Evolutionary conservation across 2,113 vertebrate genomes (phyloP).

Genomic region (Ibidorhyncha struthersii): DNA sequence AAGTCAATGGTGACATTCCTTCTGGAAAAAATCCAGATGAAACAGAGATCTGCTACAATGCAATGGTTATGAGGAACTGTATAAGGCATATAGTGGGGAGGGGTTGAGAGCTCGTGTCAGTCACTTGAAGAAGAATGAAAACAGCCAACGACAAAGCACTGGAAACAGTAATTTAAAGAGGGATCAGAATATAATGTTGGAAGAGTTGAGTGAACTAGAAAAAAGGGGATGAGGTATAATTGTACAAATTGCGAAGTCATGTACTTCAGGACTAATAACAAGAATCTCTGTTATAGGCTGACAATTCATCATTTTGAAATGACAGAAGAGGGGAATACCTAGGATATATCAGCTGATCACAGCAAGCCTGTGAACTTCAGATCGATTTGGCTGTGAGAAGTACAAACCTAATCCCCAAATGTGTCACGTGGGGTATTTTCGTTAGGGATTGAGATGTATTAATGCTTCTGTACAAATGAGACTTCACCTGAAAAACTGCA

Average conservation of each 20-base stretch:
- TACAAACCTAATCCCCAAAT: background rate
- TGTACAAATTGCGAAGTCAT: background rate
- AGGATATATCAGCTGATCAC: background rate
- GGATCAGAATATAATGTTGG: background rate
- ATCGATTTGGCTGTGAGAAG: background rate
- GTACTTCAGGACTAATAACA: background rate
- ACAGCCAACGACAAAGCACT: background rate
- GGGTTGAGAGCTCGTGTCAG: background rate
- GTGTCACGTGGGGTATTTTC: background rate
- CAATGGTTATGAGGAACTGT: background rate
- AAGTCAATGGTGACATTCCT: background rate
- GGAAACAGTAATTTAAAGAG: background rate
- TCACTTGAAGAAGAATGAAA: background rate
- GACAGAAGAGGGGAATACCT: background rate
- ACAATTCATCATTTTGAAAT: constrained; percentile 19
- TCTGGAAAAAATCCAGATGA: background rate
- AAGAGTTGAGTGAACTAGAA: background rate
- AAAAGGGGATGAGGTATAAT: constrained; percentile 6
- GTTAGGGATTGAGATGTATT: background rate
- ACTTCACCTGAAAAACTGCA: background rate
- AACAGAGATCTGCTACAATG: background rate
- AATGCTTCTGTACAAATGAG: background rate
- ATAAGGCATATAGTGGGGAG: background rate
- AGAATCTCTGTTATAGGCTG: background rate
- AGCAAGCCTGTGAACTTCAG: background rate